A percentile compares a stretch with the other conserved stretches of the same genome.
Conservation (phyloP, 1,140 invertebrate species). For the Stegodyphus dumicola region DNA sequence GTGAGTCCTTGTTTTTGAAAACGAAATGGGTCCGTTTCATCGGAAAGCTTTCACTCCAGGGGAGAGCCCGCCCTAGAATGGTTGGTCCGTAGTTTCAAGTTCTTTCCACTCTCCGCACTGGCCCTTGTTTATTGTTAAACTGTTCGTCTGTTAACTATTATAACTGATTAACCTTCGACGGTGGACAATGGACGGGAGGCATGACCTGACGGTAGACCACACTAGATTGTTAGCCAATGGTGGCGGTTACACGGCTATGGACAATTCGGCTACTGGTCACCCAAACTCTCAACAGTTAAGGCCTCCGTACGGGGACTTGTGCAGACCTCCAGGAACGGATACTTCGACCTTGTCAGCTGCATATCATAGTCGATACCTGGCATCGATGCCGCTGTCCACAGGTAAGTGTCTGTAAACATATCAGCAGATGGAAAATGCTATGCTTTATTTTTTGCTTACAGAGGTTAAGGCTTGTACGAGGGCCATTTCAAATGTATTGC, state of each 20-base stretch:
- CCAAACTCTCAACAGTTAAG: conserved; percentile 37
- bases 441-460: too few species aligned
- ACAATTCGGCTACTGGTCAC: conserved; percentile 37
- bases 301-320: conserved; percentile 40
- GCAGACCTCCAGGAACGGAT: conserved; percentile 23
- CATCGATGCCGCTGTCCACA: conserved; percentile 41
- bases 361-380: conserved; percentile 52
- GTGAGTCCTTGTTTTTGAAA: too few species aligned
- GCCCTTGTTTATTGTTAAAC: background rate
- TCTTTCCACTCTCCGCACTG: background rate
- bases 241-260: conserved; percentile 17
- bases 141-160: background rate
- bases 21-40: conserved; percentile 15
- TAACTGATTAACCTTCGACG: too few species aligned
- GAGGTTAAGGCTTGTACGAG: too few species aligned
- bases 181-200: conserved; percentile 25
- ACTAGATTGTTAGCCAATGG: conserved; percentile 14
- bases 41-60: background rate
- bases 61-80: conserved; percentile 36
- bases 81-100: conserved; percentile 4
- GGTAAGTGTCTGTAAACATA: background rate
- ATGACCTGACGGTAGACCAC: conserved; percentile 41
- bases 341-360: conserved; percentile 16
- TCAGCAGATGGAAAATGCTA: too few species aligned
- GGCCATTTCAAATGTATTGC: too few species aligned